Evolutionary conservation across 2,113 vertebrate species (phyloP).

Genomic region (Antigone vipio): DNA sequence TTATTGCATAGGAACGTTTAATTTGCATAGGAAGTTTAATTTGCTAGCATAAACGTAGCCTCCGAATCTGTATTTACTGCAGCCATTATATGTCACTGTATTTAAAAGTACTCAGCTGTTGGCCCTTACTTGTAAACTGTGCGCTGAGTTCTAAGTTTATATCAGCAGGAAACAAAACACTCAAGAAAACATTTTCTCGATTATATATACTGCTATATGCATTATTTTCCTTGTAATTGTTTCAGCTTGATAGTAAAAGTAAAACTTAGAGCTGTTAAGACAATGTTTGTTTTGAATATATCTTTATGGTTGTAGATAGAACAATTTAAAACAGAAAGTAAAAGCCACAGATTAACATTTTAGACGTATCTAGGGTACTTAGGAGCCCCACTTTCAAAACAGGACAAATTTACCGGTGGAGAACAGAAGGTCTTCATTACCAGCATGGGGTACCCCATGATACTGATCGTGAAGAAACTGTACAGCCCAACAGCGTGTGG

Average conservation of each 20-base stretch:
- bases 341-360: background rate
- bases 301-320: background rate
- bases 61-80: slow-evolving; percentile 22
- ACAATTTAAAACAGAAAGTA: background rate
- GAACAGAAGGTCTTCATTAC: background rate
- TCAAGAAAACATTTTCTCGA: background rate
- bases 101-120: slow-evolving; percentile 28
- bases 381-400: background rate
- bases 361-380: background rate
- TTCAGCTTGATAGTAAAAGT: background rate
- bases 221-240: slow-evolving; percentile 18
- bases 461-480: background rate
- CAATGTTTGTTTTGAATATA: slow-evolving; percentile 16
- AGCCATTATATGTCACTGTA: background rate
- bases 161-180: background rate
- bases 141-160: background rate
- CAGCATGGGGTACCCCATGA: background rate
- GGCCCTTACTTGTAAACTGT: background rate
- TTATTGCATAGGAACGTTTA: background rate
- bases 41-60: background rate
- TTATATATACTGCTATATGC: background rate
- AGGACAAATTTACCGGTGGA: background rate
- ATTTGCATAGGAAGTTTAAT: no score
- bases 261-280: background rate
- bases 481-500: background rate